These are phyloP conservation scores for Engraulis encrasicolus DNA, from an alignment of 2,113 vertebrate species.

Conservation along the genomic window DNA sequence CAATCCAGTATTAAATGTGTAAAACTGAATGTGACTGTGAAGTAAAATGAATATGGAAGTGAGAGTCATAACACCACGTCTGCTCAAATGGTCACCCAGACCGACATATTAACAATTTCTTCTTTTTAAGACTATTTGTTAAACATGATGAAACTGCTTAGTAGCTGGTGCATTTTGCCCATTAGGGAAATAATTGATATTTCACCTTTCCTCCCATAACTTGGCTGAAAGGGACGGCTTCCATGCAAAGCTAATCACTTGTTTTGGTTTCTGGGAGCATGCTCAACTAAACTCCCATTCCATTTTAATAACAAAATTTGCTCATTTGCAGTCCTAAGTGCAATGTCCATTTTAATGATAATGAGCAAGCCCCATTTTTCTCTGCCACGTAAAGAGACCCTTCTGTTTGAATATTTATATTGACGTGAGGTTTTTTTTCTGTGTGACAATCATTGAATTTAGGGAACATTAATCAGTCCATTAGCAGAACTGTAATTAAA, in stretches of 20 bases:
- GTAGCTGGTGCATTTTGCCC: neutral
- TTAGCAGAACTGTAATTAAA: constrained; percentile 17
- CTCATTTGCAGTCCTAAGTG: neutral
- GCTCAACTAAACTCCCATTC: neutral
- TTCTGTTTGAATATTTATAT: neutral
- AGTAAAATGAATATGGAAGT: too few species aligned
- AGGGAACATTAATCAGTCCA: neutral
- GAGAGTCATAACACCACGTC: too few species aligned
- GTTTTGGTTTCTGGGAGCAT: neutral
- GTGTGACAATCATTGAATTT: neutral
- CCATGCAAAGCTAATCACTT: neutral
- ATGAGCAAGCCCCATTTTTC: neutral
- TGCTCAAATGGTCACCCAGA: neutral
- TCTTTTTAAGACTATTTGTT: neutral
- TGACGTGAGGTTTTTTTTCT: neutral
- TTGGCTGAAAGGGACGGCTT: neutral
- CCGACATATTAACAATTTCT: neutral
- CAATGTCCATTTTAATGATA: too few species aligned
- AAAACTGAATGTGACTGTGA: too few species aligned
- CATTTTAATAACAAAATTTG: neutral
- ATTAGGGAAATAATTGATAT: neutral
- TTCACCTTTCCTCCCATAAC: neutral
- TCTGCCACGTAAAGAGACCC: neutral
- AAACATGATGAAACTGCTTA: neutral
- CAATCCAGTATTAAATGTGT: too few species aligned